Base-by-base conservation (phyloP, 2,113 vertebrate genomes). In the Ploceus nigricollis region DNA sequence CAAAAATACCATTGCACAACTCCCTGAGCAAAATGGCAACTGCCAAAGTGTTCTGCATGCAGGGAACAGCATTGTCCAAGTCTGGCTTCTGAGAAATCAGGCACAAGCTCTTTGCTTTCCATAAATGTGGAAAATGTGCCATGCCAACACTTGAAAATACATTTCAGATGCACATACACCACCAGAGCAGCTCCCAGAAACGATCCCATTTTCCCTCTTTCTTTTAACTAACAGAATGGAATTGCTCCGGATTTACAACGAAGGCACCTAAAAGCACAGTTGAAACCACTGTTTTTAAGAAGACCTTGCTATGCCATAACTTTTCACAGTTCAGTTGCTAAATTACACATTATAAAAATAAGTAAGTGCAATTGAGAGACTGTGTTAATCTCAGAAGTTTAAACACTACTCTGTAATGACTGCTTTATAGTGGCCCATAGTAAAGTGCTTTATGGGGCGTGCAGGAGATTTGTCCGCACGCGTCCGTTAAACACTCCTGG, bases 311-410 rank as follows among this genome's bases (percentile, higher is more conserved):
- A 79, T 50, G 63, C 82, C 72, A n/a, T 77, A 95, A 95, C 95
- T 96, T 95, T 87, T 83, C 94, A 95, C 35, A 75, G 95, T 91
- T 95, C 82, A 93, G 97, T 92, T 96, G 95, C 95, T 98, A 97
- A 98, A 97, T 97, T 90, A 96, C 96, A 96, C 93, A 97, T 97
- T 96, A 97, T 97, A 98, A 98, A 98, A 97, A 93, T 79, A 95
- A 94, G 90, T 92, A 89, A 96, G 96, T 78, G 96, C 91, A 90
- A 95, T 93, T 85, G 87, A 96, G 89, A 94, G 95, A 85, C 93
- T 88, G 75, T 87, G 94, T 87, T 97, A 89, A 96, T 96, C 97
- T 97, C 95, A 81, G 96, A 94, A 96, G 95, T 69, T 97, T 97
- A 96, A 93, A 87, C 88, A 86, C 78, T 72, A 54, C 82, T 94